Conservation (phyloP, 1,140 invertebrate genomes). For the Penaeus vannamei region DNA sequence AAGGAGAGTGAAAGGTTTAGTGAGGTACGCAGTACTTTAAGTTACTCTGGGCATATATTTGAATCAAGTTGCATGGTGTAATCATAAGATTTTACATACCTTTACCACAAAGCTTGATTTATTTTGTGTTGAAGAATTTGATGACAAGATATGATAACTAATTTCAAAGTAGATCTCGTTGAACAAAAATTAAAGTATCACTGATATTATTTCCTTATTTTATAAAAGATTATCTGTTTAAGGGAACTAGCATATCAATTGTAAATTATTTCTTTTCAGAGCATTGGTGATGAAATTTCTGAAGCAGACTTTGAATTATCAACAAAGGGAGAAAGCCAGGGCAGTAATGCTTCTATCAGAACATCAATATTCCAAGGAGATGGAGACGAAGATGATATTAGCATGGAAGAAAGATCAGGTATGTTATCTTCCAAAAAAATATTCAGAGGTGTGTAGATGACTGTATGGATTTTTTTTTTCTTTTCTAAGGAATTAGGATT, state of each 20-base stretch:
- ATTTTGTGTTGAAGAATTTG: too few relatives aligned
- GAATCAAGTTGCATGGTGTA: not conserved
- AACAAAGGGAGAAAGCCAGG: slow-evolving; percentile 27
- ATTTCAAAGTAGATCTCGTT: too few relatives aligned
- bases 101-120: too few relatives aligned
- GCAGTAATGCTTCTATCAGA: slow-evolving; percentile 48
- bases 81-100: too few relatives aligned
- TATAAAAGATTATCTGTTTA: too few relatives aligned
- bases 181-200: too few relatives aligned
- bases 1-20: not conserved
- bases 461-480: not conserved
- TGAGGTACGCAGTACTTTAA: slow-evolving; percentile 9
- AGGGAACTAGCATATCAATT: not conserved
- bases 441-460: not conserved
- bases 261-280: not conserved
- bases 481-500: not conserved
- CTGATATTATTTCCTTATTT: too few relatives aligned
- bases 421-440: not conserved
- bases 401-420: slow-evolving; percentile 29
- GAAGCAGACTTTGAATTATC: not conserved
- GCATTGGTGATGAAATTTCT: not conserved
- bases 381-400: slow-evolving; percentile 22
- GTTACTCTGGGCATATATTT: not conserved
- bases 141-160: too few relatives aligned
- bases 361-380: slow-evolving; percentile 54